These are phyloP conservation scores for Monoplex corrugatus DNA, from an alignment of 2,888 invertebrate species.

Conservation along the genomic window DNA sequence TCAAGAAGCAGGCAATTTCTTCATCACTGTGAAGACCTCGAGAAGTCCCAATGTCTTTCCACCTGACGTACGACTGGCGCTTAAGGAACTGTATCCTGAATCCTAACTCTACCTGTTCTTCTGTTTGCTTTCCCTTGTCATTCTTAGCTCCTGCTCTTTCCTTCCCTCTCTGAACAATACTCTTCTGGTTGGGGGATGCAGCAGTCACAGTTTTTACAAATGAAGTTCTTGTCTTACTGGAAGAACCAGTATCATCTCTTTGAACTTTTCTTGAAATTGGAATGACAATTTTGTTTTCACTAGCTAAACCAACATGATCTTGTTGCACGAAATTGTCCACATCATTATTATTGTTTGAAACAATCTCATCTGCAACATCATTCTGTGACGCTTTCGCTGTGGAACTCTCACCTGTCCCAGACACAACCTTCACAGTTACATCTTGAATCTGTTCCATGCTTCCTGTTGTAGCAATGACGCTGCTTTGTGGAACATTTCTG, in stretches of 20 bases:
- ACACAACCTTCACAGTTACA: too few species aligned
- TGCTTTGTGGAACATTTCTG: slow-evolving; percentile 21
- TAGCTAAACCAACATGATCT: neutral
- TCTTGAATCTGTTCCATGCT: neutral
- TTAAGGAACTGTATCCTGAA: slow-evolving; percentile 4
- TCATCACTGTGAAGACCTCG: slow-evolving; percentile 19
- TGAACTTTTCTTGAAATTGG: too few species aligned
- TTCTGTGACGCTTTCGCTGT: neutral
- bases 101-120: neutral
- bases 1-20: slow-evolving; percentile 34
- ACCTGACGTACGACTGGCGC: slow-evolving; percentile 14
- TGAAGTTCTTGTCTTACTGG: neutral
- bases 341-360: neutral
- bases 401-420: neutral
- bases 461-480: neutral
- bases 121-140: neutral
- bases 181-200: neutral
- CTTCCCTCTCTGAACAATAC: neutral
- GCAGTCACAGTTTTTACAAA: neutral
- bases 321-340: neutral
- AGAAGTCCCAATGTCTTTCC: slow-evolving; percentile 4
- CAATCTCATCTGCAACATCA: neutral
- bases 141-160: neutral
- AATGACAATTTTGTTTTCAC: neutral
- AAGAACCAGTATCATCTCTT: neutral